Evolutionary conservation across 1,140 invertebrate species (phyloP).

Genomic region (Teleopsis dalmanni): DNA sequence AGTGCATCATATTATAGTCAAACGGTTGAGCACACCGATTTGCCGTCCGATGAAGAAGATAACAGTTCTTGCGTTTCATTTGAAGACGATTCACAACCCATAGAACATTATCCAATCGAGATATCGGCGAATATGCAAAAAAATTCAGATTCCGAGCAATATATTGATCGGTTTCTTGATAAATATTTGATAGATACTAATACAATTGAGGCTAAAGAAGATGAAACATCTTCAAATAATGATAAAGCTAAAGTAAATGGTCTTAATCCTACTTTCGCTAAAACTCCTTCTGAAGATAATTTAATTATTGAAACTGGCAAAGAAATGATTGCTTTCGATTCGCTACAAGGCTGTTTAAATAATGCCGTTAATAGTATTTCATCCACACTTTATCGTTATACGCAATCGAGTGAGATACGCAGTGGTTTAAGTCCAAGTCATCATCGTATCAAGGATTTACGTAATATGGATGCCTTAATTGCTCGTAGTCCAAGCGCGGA

Average conservation of each 20-base stretch:
- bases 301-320: slow-evolving; percentile 33
- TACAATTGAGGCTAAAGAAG: slow-evolving; percentile 50
- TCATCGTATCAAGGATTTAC: slow-evolving; percentile 23
- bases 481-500: slow-evolving; percentile 59
- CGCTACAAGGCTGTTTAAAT: slow-evolving; percentile 30
- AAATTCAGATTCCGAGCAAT: slow-evolving; percentile 48
- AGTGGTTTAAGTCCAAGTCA: slow-evolving; percentile 3
- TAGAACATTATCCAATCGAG: slow-evolving; percentile 37
- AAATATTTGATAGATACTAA: slow-evolving; percentile 60
- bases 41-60: slow-evolving; percentile 26
- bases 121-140: slow-evolving; percentile 21
- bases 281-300: slow-evolving; percentile 30
- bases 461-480: slow-evolving; percentile 49
- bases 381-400: slow-evolving; percentile 26
- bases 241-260: slow-evolving; percentile 18
- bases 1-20: slow-evolving; percentile 40
- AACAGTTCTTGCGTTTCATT: slow-evolving; percentile 41
- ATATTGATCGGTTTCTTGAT: slow-evolving; percentile 57
- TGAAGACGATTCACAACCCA: slow-evolving; percentile 41
- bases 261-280: slow-evolving; percentile 5
- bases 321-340: slow-evolving; percentile 32
- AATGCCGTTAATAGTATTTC: slow-evolving; percentile 38
- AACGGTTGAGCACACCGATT: slow-evolving; percentile 37
- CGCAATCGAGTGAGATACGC: slow-evolving; percentile 35
- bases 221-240: slow-evolving; percentile 2